Base-by-base conservation (phyloP, 2,113 vertebrate genomes). In the Camelus dromedarius region DNA sequence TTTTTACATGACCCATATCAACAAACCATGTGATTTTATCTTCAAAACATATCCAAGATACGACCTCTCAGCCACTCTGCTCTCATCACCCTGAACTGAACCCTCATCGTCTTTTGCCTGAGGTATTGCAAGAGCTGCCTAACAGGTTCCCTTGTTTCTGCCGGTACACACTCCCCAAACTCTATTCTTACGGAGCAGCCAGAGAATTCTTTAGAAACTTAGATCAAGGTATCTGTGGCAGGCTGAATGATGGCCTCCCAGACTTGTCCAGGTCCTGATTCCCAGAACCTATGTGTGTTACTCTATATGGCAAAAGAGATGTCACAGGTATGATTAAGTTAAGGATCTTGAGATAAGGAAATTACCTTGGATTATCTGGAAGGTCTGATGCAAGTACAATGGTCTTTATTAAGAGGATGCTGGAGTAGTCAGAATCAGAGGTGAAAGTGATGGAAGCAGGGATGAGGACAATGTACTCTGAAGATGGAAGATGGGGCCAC, bases 1-100 rank as follows among this genome's bases (percentile, higher is more conserved):
- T 94, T 87, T 86, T 89, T 70, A 92, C 30, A 92, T 67, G n/a
- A 81, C 11, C 32, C 30, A 13, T n/a, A 32, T 70, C 26, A 83
- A 48, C 46, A 93, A 93, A 88, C 50, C 20, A 24, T 3, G 38
- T 35, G 46, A 16, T 54, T 90, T 85, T 95, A 8, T 92, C 73
- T 95, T 92, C 20, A 48, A 58, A 95, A 81, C 30, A 67, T 30
- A 84, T 26, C 66, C 42, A 75, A 35, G 66, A 22, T 72, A 70
- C 11, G 35, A 58, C 18, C 76, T 93, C 15, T 46, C 14, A 48
- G 58, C 4, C 52, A 24, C 7, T 1, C 14, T 89, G 32, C 50
- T 52, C 42, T 56, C 32, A 73, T 24, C n/a, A 48, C n/a, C n/a
- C 62, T 48, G 54, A 73, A 32, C 9, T 35, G 28, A 86, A 67